Percentiles rank a stretch among this genome's conserved stretches.
phyloP scores from a whole-genome alignment of 2,113 vertebrate species.

The Osmerus eperlanus region DNA sequence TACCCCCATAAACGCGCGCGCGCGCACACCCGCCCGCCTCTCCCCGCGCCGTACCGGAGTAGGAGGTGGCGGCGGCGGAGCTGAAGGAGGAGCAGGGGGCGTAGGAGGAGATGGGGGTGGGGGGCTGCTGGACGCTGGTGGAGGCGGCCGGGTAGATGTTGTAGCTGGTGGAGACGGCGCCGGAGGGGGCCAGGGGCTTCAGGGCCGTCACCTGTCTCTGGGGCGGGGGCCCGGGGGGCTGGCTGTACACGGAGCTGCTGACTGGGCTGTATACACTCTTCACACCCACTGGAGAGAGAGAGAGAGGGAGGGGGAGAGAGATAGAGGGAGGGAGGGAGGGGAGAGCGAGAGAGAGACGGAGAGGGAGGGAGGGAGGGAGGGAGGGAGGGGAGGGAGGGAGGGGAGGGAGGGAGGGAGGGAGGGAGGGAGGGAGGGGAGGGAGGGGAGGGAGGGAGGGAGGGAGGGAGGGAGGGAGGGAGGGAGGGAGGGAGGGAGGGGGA shows the following conservation, averaged over 20 bases:
- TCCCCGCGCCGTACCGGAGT: constrained; percentile 33
- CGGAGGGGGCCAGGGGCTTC: constrained; percentile 59
- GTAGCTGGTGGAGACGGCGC: constrained; percentile 65
- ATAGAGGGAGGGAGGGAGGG: background rate
- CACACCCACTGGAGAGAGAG: constrained; percentile 51
- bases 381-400: too few species aligned
- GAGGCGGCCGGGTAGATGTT: constrained; percentile 62
- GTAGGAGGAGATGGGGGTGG: constrained; percentile 65
- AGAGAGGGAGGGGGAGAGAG: background rate
- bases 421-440: too few species aligned
- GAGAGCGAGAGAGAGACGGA: background rate
- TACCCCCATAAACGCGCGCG: background rate
- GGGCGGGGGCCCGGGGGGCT: constrained; percentile 64
- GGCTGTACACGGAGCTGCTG: constrained; percentile 59
- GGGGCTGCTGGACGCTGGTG: constrained; percentile 64
- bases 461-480: background rate
- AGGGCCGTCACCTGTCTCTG: constrained; percentile 66
- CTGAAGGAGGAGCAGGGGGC: constrained; percentile 67
- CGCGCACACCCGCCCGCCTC: constrained; percentile 42
- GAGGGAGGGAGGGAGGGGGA: background rate
- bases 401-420: background rate
- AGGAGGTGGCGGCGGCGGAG: constrained; percentile 61
- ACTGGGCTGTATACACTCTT: constrained; percentile 65
- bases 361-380: background rate
- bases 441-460: too few species aligned